These are phyloP conservation scores for Rissa tridactyla DNA, from an alignment of 2,113 vertebrate genomes.

Conservation along the genomic window DNA sequence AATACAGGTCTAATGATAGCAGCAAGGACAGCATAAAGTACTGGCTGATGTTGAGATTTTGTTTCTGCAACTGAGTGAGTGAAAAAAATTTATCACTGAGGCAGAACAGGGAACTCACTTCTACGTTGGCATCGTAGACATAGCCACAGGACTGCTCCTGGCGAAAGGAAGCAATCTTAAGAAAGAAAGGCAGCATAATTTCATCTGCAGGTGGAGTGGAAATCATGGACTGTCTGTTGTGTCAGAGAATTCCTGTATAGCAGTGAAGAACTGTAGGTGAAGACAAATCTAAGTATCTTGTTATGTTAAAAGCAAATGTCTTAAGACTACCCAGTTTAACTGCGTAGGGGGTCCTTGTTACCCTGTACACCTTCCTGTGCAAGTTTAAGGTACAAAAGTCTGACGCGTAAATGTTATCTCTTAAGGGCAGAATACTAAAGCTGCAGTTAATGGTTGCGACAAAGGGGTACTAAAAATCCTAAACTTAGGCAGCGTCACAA, in stretches of 20 bases:
- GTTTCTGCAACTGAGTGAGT: background rate
- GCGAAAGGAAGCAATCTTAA: background rate
- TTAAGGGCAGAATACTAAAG: background rate
- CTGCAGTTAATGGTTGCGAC: background rate
- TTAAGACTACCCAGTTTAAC: background rate
- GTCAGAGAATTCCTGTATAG: background rate
- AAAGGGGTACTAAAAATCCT: background rate
- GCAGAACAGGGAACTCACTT: background rate
- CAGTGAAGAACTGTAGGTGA: background rate
- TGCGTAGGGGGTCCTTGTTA: background rate
- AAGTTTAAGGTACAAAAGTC: background rate
- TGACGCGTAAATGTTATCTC: background rate
- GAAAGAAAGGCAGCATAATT: background rate
- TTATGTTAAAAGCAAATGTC: background rate
- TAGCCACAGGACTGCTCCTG: background rate
- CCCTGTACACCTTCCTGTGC: background rate
- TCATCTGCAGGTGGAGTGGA: background rate
- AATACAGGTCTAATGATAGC: background rate
- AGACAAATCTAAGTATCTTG: background rate
- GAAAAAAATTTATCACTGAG: background rate
- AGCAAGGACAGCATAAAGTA: background rate
- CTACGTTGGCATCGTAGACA: rapidly evolving
- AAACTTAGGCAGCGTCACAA: background rate
- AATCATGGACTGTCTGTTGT: background rate
- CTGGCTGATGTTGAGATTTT: background rate